phyloP scores from a whole-genome alignment of 2,797 vertebrate genomes.

The Aphelocoma californica region DNA sequence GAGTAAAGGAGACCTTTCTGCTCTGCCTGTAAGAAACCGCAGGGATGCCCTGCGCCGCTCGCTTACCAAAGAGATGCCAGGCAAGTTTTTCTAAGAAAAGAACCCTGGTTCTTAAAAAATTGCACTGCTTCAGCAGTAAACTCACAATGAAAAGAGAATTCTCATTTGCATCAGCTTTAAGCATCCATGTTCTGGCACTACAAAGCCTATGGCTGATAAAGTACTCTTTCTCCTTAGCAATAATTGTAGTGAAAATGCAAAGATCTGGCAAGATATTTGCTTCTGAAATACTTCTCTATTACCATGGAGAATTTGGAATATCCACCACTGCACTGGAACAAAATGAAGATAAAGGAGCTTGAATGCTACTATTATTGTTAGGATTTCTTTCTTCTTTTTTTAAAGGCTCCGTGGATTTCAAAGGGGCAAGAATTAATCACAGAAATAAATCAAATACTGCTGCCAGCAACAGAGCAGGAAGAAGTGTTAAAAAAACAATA shows the following conservation, averaged over 20 bases:
- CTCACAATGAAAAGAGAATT: slow-evolving; percentile 42
- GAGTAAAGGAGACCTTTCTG: slow-evolving; percentile 74
- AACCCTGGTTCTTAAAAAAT: slow-evolving; percentile 48
- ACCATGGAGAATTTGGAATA: slow-evolving; percentile 67
- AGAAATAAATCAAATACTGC: slow-evolving; percentile 32
- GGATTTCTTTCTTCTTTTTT: slow-evolving; percentile 52
- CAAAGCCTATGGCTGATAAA: slow-evolving; percentile 64
- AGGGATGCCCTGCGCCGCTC: slow-evolving; percentile 53
- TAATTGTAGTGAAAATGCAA: slow-evolving; percentile 59
- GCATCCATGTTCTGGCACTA: slow-evolving; percentile 10
- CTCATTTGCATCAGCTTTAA: slow-evolving; percentile 70
- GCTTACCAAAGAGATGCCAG: slow-evolving; percentile 69
- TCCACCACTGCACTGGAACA: slow-evolving; percentile 56
- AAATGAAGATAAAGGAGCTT: slow-evolving; percentile 63
- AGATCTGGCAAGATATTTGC: slow-evolving; percentile 54
- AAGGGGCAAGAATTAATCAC: slow-evolving; percentile 48
- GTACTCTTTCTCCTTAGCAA: slow-evolving; percentile 30
- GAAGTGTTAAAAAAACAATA: neutral
- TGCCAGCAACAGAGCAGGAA: slow-evolving; percentile 1
- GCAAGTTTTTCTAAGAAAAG: slow-evolving; percentile 32
- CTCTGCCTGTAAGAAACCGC: slow-evolving; percentile 57
- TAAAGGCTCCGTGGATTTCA: slow-evolving; percentile 18
- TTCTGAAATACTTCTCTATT: slow-evolving; percentile 64
- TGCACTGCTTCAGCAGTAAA: slow-evolving; percentile 48
- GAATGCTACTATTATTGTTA: slow-evolving; percentile 64